Conservation (phyloP, 2,888 invertebrate species). For the Lycia hirtaria region DNA sequence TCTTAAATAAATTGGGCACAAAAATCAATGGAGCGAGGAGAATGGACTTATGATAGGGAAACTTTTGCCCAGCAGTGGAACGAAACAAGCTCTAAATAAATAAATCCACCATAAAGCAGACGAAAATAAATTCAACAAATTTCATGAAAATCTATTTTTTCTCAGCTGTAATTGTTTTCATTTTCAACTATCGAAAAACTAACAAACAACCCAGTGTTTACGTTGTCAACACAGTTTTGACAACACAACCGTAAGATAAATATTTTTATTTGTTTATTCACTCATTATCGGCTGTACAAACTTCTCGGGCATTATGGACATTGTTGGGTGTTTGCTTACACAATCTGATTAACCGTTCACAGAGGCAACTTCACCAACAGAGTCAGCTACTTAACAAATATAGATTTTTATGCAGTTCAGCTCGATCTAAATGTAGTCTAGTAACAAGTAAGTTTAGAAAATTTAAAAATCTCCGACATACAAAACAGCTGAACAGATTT, state of each 20-base stretch:
- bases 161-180: not conserved
- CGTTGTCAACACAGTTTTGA: conserved; percentile 20
- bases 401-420: conserved; percentile 38
- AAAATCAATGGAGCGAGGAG: no score
- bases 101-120: not conserved
- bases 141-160: not conserved
- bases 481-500: no score
- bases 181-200: not conserved
- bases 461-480: no score
- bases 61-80: no score
- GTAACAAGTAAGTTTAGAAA: no score
- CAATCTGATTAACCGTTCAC: conserved; percentile 51
- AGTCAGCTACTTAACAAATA: conserved; percentile 49
- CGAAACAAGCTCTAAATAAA: not conserved
- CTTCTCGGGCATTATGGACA: conserved; percentile 41
- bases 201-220: not conserved
- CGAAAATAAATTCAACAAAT: not conserved
- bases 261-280: conserved; percentile 36
- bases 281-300: conserved; percentile 33
- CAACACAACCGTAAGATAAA: conserved; percentile 18
- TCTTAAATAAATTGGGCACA: no score
- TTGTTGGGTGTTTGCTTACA: conserved; percentile 44
- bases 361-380: conserved; percentile 48
- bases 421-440: no score
- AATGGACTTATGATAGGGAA: no score